A percentile compares a stretch with the other conserved stretches of the same genome.
phyloP scores from a whole-genome alignment of 1,140 invertebrate genomes.

The Drosophila triauraria region DNA sequence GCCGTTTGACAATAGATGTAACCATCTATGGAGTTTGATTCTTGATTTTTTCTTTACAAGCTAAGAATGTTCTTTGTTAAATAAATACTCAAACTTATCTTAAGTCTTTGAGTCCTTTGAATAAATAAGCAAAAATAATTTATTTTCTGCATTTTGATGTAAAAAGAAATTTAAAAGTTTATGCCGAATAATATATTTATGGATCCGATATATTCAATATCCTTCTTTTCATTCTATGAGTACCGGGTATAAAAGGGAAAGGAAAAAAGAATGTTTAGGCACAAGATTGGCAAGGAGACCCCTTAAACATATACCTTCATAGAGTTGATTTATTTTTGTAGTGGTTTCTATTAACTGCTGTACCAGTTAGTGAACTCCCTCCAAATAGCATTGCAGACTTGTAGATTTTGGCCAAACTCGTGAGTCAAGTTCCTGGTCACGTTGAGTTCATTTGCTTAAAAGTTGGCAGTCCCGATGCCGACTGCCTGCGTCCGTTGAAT shows the following conservation, averaged over 20 bases:
- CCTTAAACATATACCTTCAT: slow-evolving; percentile 1
- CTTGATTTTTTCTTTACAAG: too few species aligned
- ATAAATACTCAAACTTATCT: too few species aligned
- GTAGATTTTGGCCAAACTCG: slow-evolving; percentile 54
- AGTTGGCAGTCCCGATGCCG: slow-evolving; percentile 46
- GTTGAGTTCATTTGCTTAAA: slow-evolving; percentile 74
- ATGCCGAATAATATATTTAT: too few species aligned
- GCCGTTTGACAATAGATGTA: not conserved
- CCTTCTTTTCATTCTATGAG: not conserved
- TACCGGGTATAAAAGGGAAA: slow-evolving; percentile 8
- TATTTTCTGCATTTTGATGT: too few species aligned
- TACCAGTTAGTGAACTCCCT: slow-evolving; percentile 3
- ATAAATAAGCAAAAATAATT: too few species aligned
- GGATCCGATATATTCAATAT: not conserved
- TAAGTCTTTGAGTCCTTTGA: too few species aligned
- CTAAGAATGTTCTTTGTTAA: too few species aligned
- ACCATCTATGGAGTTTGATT: not conserved
- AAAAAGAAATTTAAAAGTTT: too few species aligned
- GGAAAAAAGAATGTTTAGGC: slow-evolving; percentile 1
- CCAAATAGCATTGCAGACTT: slow-evolving; percentile 12
- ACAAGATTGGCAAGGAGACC: slow-evolving; percentile 1
- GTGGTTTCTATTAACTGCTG: slow-evolving; percentile 14
- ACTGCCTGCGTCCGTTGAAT: slow-evolving; percentile 21
- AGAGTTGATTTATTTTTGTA: slow-evolving; percentile 9
- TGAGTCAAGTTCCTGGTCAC: slow-evolving; percentile 56